Evolutionary conservation across 2,113 vertebrate species (phyloP).

Genomic region (Neolamprologus kungweensis): DNA sequence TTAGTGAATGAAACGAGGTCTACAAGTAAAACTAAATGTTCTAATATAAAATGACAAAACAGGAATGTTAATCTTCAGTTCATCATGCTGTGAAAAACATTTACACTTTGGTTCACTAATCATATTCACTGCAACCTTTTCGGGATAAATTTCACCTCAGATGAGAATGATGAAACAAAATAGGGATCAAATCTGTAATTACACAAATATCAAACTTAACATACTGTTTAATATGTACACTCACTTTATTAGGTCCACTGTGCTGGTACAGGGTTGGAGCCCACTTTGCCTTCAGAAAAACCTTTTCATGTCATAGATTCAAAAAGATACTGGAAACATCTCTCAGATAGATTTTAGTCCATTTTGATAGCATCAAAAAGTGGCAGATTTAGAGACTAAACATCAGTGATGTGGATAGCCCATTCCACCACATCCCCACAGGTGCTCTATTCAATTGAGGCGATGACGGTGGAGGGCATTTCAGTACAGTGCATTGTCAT

Average conservation of each 20-base stretch:
- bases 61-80: neutral
- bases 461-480: rapidly evolving
- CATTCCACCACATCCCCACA: neutral
- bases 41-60: neutral
- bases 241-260: neutral
- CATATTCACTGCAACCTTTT: neutral
- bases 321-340: neutral
- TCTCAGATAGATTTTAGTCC: neutral
- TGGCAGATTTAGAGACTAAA: neutral
- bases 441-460: neutral
- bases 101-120: neutral
- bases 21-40: neutral
- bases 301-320: neutral
- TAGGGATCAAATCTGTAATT: neutral
- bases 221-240: neutral
- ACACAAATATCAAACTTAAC: neutral
- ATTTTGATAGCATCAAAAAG: neutral
- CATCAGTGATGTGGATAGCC: neutral
- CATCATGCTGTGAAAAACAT: neutral
- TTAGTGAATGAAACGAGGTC: neutral
- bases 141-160: neutral
- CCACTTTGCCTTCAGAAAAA: neutral
- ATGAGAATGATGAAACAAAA: neutral
- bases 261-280: neutral
- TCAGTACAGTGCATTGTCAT: neutral